These are phyloP conservation scores for Raja brachyura DNA, from an alignment of 2,113 vertebrate genomes.

Conservation along the genomic window DNA sequence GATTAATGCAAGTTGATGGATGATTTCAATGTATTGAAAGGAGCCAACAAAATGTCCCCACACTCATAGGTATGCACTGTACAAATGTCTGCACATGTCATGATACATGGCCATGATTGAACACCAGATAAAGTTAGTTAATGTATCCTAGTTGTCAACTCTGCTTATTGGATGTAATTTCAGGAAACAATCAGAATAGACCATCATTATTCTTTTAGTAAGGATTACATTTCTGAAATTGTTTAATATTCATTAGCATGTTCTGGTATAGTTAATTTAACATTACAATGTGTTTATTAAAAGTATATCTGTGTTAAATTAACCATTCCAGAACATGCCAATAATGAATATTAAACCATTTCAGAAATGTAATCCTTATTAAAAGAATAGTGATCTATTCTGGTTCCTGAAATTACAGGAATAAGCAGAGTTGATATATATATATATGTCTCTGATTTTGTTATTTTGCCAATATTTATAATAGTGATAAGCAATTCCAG, in stretches of 20 bases:
- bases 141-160: neutral
- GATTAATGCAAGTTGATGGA: neutral
- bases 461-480: neutral
- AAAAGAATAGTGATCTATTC: neutral
- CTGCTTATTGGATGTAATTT: neutral
- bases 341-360: neutral
- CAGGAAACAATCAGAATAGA: too few species aligned
- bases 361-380: neutral
- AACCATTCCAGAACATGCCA: neutral
- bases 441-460: neutral
- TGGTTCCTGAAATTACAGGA: neutral
- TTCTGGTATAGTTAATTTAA: neutral
- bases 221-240: neutral
- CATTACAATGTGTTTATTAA: neutral
- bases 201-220: neutral
- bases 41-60: neutral
- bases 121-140: neutral
- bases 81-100: neutral
- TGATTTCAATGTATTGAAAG: neutral
- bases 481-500: neutral
- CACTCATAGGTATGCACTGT: neutral
- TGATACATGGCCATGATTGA: neutral
- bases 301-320: neutral
- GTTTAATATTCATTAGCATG: neutral
- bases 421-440: neutral